These are phyloP conservation scores for Cantharis lateralis DNA, from an alignment of 2,888 invertebrate species.

Conservation along the genomic window DNA sequence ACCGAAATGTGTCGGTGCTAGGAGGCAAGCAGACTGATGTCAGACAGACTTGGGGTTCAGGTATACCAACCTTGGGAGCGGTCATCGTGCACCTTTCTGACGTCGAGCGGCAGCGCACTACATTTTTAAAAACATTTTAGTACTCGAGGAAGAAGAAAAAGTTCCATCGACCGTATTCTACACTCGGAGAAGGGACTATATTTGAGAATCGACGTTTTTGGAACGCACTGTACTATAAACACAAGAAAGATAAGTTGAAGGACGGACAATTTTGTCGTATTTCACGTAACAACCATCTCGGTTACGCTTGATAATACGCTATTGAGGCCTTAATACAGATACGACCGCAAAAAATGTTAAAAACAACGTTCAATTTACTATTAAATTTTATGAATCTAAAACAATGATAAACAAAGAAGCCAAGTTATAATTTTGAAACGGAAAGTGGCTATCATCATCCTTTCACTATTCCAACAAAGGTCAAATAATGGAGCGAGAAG, in stretches of 20 bases:
- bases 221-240: conserved; percentile 35
- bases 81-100: conserved; percentile 43
- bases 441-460: conserved; percentile 37
- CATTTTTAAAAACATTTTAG: neutral
- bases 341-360: neutral
- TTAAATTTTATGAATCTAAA: neutral
- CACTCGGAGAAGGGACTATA: conserved; percentile 41
- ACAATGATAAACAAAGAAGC: conserved; percentile 2
- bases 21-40: conserved; percentile 37
- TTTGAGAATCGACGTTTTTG: conserved; percentile 43
- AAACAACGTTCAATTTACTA: neutral
- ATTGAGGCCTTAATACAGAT: neutral
- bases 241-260: conserved; percentile 41
- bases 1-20: conserved; percentile 4
- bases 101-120: conserved; percentile 24
- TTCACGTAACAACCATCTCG: conserved; percentile 35
- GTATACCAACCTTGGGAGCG: conserved; percentile 49
- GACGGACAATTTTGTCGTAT: conserved; percentile 41
- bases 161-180: conserved; percentile 35
- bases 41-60: conserved; percentile 44
- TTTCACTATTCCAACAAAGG: conserved; percentile 42
- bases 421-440: conserved; percentile 22
- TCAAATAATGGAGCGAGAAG: conserved; percentile 50
- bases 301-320: conserved; percentile 18
- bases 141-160: neutral